Conservation (phyloP, 2,888 invertebrate genomes). For the Pollenia labialis region DNA sequence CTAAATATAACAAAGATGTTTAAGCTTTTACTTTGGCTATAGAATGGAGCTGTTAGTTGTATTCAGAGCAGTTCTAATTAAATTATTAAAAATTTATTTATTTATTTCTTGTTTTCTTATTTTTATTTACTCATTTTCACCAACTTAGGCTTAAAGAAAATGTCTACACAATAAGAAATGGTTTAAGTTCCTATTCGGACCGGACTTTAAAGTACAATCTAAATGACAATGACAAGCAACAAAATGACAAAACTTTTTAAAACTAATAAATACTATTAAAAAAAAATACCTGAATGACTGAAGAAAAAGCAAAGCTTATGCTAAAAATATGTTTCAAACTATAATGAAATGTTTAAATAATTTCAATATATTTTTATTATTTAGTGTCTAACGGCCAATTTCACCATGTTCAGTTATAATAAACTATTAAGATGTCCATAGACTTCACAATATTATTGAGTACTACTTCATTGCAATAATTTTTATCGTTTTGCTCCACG, state of each 20-base stretch:
- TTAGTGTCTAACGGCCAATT: too few relatives aligned
- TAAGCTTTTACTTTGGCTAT: too few relatives aligned
- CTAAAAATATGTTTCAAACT: too few relatives aligned
- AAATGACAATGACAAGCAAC: conserved; percentile 40
- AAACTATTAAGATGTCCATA: too few relatives aligned
- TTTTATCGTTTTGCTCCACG: too few relatives aligned
- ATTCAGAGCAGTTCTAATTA: background rate
- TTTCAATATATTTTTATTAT: too few relatives aligned
- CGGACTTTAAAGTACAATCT: conserved; percentile 50
- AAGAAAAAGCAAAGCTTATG: background rate
- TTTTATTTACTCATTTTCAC: background rate
- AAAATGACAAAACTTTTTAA: conserved; percentile 1
- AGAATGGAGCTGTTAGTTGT: too few relatives aligned
- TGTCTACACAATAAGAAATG: conserved; percentile 53
- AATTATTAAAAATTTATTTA: background rate
- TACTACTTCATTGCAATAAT: too few relatives aligned
- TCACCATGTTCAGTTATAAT: too few relatives aligned
- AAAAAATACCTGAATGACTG: conserved; percentile 17
- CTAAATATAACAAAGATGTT: too few relatives aligned
- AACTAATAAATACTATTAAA: background rate
- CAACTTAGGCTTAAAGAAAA: conserved; percentile 16
- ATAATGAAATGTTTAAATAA: too few relatives aligned
- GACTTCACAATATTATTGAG: too few relatives aligned
- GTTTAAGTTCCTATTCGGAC: conserved; percentile 73
- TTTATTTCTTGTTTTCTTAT: background rate